phyloP scores from a whole-genome alignment of 2,888 invertebrate genomes.

The Cephonodes hylas region DNA sequence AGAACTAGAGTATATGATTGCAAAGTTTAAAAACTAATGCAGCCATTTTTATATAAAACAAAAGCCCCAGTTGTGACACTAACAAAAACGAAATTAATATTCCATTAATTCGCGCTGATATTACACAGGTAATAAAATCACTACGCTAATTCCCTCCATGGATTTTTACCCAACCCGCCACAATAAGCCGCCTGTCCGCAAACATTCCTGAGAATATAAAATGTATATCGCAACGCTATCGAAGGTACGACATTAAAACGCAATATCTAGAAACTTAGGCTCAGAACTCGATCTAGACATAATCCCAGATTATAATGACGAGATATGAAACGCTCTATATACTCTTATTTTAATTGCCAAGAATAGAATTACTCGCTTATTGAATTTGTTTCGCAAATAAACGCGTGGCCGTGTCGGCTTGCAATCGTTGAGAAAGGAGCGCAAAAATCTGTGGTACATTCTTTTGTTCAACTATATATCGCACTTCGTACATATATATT shows the following conservation, averaged over 20 bases:
- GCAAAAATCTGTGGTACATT: background rate
- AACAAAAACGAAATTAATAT: background rate
- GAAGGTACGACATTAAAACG: constrained; percentile 6
- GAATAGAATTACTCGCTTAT: constrained; percentile 1
- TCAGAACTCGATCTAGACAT: constrained; percentile 19
- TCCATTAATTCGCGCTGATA: background rate
- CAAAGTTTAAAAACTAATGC: too few species aligned
- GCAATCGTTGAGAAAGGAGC: background rate
- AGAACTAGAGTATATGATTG: too few species aligned
- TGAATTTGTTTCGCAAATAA: background rate
- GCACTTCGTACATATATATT: too few species aligned
- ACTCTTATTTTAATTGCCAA: constrained; percentile 41
- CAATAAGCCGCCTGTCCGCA: background rate
- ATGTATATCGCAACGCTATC: constrained; percentile 6
- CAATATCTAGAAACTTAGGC: constrained; percentile 12
- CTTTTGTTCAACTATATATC: too few species aligned
- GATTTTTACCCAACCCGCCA: background rate
- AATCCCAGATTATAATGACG: constrained; percentile 23
- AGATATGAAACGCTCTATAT: constrained; percentile 26
- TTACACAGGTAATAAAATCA: background rate
- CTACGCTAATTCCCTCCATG: background rate
- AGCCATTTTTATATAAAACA: background rate
- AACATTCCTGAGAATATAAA: background rate
- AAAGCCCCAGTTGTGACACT: background rate
- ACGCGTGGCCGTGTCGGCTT: background rate